Base-by-base conservation (phyloP, 2,113 vertebrate genomes). In the Protomyctophum bolini region DNA sequence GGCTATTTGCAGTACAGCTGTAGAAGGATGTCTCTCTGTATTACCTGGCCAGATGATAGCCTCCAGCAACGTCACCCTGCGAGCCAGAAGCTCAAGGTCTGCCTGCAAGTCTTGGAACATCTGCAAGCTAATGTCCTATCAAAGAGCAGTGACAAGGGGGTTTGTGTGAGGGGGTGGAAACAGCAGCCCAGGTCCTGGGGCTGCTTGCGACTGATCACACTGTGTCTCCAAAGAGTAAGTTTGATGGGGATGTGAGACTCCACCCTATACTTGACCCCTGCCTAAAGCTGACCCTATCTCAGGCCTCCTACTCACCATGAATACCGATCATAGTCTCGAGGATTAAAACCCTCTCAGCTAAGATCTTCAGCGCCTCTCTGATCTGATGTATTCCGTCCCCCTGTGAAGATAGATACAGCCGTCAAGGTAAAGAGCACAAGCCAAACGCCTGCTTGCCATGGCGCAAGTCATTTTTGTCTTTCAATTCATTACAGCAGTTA, bases 41-140 rank as follows among this genome's bases (percentile, higher is more conserved):
- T 98, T 99, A 99, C 97, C 97, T 99, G 97, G 97, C 97, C 97
- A 97, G 93, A 97, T 96, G 96, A 98, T 98, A 92, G 96, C 96
- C 95, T 99, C 97, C 95, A 98, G 95, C 92, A 99, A 94, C 92
- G 96, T 97, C 95, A 98, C 96, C 94, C 96, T 96, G 95, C 96
- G 95, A 95, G 96, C 95, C 94, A 98, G 96, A 95, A 98, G 94
- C 96, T 99, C 96, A 93, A 98, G 95, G 92, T 92, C 96, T 92
- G 96, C 96, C 93, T 97, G 97, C 94, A 97, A 95, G 90, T 93
- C 94, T 90, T 94, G 95, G 92, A 97, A 96, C 95, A 95, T 95
- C 94, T 96, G 95, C 95, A 96, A 96, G 93, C 96, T 98, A 97
- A 96, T 86, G 92, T 97, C 96, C 97, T 98, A 95, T 94, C 94